phyloP scores from a whole-genome alignment of 2,797 vertebrate species.

The Crypturellus tataupa region DNA sequence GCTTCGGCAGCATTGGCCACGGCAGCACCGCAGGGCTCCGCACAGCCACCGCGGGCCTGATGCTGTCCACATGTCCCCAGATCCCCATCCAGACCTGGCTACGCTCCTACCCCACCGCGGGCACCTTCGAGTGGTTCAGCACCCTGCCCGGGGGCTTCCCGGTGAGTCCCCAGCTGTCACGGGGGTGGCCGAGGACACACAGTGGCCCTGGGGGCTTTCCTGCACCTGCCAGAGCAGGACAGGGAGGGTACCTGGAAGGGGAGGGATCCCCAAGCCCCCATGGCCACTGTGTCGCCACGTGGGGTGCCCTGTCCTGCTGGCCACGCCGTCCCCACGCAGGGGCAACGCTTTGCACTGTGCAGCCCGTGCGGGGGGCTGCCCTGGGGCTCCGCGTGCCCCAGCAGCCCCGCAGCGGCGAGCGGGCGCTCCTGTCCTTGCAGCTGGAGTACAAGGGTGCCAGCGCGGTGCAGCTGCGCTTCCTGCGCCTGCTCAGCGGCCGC shows the following conservation, averaged over 20 bases:
- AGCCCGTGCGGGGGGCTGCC: no score
- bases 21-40: not conserved
- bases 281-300: rapidly evolving
- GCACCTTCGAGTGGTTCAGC: slow-evolving; percentile 89
- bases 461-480: slow-evolving; percentile 90
- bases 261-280: not conserved
- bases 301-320: not conserved
- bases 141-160: slow-evolving; percentile 84
- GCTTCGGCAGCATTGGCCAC: not conserved
- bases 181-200: rapidly evolving
- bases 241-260: not conserved
- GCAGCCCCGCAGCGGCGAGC: no score
- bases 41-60: rapidly evolving
- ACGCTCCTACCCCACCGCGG: slow-evolving; percentile 74
- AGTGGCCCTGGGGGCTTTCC: rapidly evolving
- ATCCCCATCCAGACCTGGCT: slow-evolving; percentile 88
- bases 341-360: no score
- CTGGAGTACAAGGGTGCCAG: slow-evolving; percentile 85
- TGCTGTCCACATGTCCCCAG: slow-evolving; percentile 50
- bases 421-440: slow-evolving; percentile 27
- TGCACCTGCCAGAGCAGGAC: no score
- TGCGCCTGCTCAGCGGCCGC: slow-evolving; percentile 86
- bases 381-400: no score
- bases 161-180: slow-evolving; percentile 54
- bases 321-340: rapidly evolving